Base-by-base conservation (phyloP, 2,113 vertebrate species). In the Nycticorax nycticorax region DNA sequence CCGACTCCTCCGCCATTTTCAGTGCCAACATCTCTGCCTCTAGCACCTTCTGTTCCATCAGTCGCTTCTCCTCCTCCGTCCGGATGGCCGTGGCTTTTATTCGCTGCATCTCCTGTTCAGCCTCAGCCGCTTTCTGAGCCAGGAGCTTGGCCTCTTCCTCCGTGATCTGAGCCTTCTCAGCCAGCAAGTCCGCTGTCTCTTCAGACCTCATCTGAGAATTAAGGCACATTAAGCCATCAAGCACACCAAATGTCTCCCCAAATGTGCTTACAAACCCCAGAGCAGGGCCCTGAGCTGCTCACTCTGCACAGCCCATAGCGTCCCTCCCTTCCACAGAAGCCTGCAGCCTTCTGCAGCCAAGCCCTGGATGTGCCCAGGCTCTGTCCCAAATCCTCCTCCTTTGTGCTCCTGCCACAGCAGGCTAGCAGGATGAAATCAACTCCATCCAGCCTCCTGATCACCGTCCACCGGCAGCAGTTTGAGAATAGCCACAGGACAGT, bases 11-110 rank as follows among this genome's bases (percentile, higher is more conserved):
- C 0, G 99, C 99, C 99, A 99, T 99, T 97, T 99, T 99, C 93
- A 99, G 98, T 0, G 99, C 99, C 89, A 99, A 92, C 98, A 99
- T 99, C 98, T 99, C 99, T 2, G 99, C 98, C 96, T 99, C 99
- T 66, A 99, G 97, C 97, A 99, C 99, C 97, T 99, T 99, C 97
- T 99, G 99, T 96, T 99, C 99, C 99, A 99, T 99, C 93, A 99
- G 97, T 30, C 99, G 96, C 93, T 99, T 99, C 96, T 99, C 99
- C 94, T 99, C 99, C 97, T 99, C 99, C 1, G 98, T 98, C 23
- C 99, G 98, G 80, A 99, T 99, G 94, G 99, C 99, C 0, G 99
- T 99, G 95, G 99, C 98, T 97, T 99, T 99, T 97, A 99, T 98
- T 68, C 99, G 98, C 94, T 99, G 99, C 98, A 99, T 99, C 98